Evolutionary conservation across 1,140 invertebrate species (phyloP), one percentile per base, ranked within the genome.

Genomic region (Chionoecetes opilio): DNA sequence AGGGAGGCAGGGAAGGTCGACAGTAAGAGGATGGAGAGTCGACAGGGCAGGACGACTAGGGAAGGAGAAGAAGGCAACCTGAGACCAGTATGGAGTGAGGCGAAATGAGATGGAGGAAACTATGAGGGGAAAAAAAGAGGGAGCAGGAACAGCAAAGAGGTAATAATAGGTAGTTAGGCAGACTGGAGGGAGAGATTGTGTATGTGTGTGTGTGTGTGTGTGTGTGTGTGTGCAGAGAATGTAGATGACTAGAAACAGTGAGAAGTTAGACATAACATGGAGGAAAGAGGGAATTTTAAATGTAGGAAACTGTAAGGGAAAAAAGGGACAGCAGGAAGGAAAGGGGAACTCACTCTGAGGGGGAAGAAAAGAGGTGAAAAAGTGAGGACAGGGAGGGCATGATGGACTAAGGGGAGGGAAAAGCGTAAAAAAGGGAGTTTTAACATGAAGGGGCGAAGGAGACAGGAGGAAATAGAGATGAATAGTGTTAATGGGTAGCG

Each of bases 341-440:
- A 53, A 53, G 11, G 46, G 46, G 21, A 53, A 53, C 2, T 53
- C 46, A 53, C n/a, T 75, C 63, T n/a, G 63, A n/a, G 63, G 8
- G 63, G 63, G 8, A n/a, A 63, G n/a, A 75, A 75, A 75, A 75
- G n/a, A 75, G n/a, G 63, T n/a, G n/a, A n/a, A 75, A 75, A 75
- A 75, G 2, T 17, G n/a, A 75, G 21, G 21, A 75, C n/a, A n/a
- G 63, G n/a, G 1, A 26, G 63, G 0, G n/a, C n/a, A n/a, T 5
- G 63, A 75, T 75, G 63, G 63, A n/a, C 63, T 6, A 75, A 21
- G 63, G 8, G 63, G 2, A 75, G 63, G 63, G 46, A 53, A 53
- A 9, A 9, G 46, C 46, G 0, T n/a, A 17, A 53, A 53, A 53
- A 53, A 53, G 46, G 2, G 46, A 53, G n/a, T n/a, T 53, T 14